Evolutionary conservation across 1,140 invertebrate species (phyloP), one percentile per base, ranked within the genome.

Genomic region (Diorhabda carinulata): DNA sequence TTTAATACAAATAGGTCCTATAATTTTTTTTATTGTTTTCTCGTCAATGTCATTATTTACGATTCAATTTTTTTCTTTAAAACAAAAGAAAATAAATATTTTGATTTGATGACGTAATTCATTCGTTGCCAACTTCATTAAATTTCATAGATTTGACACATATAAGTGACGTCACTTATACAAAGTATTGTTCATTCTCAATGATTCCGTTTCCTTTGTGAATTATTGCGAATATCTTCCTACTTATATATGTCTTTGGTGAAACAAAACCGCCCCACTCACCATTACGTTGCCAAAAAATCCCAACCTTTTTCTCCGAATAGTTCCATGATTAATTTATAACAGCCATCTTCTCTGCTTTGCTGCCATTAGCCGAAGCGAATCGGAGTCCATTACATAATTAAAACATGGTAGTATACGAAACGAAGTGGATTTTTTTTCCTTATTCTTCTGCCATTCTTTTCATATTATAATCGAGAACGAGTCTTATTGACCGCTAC

Each of bases 401-500:
- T 76, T 76, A 76, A 76, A 74, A 70, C 67, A 66, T 63, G 25
- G 25, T 5, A 61, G n/a, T 70, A 68, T 67, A 41, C 52, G 62
- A 60, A 44, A 52, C 66, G n/a, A 58, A 66, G 59, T 69, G 64
- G 66, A 60, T 71, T 60, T 47, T 68, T 25, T 25, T 64, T 72
- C 63, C 61, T 9, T 65, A 43, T 66, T 72, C 71, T 68, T 70
- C 25, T 43, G 9, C 66, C 64, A 72, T 76, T 76, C 75, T 73
- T 74, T 76, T 76, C 75, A 76, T 76, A 76, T 76, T 73, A 67
- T 72, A 76, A 76, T 76, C 57, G 64, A n/a, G 45, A 25, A 43
- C 63, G 47, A 64, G 62, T 68, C 64, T 72, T 72, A 72, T 66
- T 69, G 67, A 60, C 71, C 71, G 66, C 62, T 69, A 60, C 68